Conservation (phyloP, 2,797 vertebrate genomes). For the Oryzias sinensis region DNA sequence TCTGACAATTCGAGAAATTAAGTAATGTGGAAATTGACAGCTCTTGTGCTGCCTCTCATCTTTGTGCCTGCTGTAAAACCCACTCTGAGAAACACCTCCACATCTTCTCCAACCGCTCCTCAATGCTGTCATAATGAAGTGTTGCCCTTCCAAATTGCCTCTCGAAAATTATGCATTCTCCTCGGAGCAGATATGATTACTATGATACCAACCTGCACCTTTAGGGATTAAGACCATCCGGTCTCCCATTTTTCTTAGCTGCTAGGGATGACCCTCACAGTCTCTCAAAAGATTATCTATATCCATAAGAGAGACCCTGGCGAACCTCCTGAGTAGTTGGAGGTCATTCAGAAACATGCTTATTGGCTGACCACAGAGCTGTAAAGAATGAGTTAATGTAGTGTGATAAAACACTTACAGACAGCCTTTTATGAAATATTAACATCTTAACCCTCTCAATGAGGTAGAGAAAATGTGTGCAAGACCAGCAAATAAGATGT, state of each 20-base stretch:
- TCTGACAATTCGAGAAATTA: too few relatives aligned
- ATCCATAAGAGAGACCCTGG: conserved; percentile 25
- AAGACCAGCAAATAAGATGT: conserved; percentile 3
- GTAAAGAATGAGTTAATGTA: conserved; percentile 51
- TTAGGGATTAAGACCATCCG: conserved; percentile 45
- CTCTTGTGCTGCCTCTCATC: too few relatives aligned
- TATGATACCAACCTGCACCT: conserved; percentile 55
- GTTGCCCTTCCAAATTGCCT: conserved; percentile 61
- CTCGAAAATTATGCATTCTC: conserved; percentile 68
- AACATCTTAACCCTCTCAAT: conserved; percentile 46
- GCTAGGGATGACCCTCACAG: conserved; percentile 10
- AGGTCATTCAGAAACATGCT: conserved; percentile 36
- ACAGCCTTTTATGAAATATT: conserved; percentile 54
- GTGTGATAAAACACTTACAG: conserved; percentile 39
- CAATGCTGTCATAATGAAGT: conserved; percentile 50
- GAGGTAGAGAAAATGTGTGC: conserved; percentile 17
- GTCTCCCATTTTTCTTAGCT: conserved; percentile 43
- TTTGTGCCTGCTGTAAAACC: conserved; percentile 14
- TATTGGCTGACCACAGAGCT: conserved; percentile 29
- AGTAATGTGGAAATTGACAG: too few relatives aligned
- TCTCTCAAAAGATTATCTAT: conserved; percentile 33
- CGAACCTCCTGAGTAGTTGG: conserved; percentile 29
- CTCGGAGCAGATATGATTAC: conserved; percentile 69
- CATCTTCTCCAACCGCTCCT: background rate
- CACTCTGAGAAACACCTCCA: conserved; percentile 4